These are phyloP conservation scores for Euleptes europaea DNA, from an alignment of 2,113 vertebrate genomes.

Conservation along the genomic window DNA sequence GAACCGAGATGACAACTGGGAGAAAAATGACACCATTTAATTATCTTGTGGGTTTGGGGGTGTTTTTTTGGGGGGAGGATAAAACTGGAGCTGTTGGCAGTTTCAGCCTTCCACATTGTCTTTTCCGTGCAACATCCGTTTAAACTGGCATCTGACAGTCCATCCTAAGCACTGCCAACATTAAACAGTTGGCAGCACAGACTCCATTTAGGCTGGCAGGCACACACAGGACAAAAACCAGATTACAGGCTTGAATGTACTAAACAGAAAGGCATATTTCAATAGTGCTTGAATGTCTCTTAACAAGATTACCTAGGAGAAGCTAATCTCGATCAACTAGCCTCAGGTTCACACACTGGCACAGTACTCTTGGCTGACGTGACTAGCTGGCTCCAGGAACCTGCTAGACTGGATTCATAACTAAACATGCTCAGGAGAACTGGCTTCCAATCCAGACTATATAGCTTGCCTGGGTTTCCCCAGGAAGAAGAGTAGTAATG, in stretches of 20 bases:
- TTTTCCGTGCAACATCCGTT: slow-evolving; percentile 28
- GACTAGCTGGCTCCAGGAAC: background rate
- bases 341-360: rapidly evolving
- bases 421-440: background rate
- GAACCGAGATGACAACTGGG: slow-evolving; percentile 1
- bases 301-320: slow-evolving; percentile 63
- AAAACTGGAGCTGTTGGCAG: slow-evolving; percentile 36
- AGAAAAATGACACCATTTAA: background rate
- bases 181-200: slow-evolving; percentile 42
- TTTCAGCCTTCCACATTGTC: slow-evolving; percentile 6
- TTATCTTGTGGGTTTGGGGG: background rate
- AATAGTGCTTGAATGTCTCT: slow-evolving; percentile 52
- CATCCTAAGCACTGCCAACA: slow-evolving; percentile 10
- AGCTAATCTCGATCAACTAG: background rate
- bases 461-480: background rate
- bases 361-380: background rate
- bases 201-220: slow-evolving; percentile 44
- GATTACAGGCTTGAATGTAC: slow-evolving; percentile 56
- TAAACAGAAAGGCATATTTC: slow-evolving; percentile 49
- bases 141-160: slow-evolving; percentile 40
- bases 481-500: background rate
- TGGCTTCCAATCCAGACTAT: background rate
- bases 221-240: slow-evolving; percentile 53
- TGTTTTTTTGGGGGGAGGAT: background rate
- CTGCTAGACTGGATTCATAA: background rate